Base-by-base conservation (phyloP, 2,797 vertebrate species). In the Coilia nasus region DNA sequence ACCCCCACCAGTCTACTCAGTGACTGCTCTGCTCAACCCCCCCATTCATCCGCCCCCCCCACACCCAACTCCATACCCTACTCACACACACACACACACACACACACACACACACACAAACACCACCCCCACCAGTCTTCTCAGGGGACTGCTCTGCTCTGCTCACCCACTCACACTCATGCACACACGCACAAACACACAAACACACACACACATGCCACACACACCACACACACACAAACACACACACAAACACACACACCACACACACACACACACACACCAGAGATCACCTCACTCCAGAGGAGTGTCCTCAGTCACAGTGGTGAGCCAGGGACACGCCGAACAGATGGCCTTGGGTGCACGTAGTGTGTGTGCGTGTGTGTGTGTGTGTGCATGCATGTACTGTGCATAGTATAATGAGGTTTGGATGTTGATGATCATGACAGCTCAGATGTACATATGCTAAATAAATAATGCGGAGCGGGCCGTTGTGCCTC, bases 151-250 rank as follows among this genome's bases (percentile, higher is more conserved):
- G n/a, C n/a, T n/a, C n/a, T n/a, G n/a, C n/a, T 7, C 21, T 7
- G 21, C 21, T 9, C 59, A 25, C 5, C 7, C 5, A 10, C 6
- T 12, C 5, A 14, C 28, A 31, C 28, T 1, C 28, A 71, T 11
- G 3, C 64, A 62, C n/a, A 62, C 60, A 62, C 3, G 3, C 60
- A 62, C n/a, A 62, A n/a, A 62, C 60, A 62, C 60, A 62, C 60
- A 62, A 5, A 9, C 57, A 23, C 21, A 62, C 60, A 62, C 21
- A 62, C n/a, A 23, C 60, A 62, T n/a, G n/a, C n/a, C 60, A 62
- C 67, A 85, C 82, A 82, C 56, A 82, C 64, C 82, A 81, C 81
- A 46, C 57, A 80, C 60, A 84, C 41, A 57, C 50, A 81, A 78
- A 82, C 23, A 82, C n/a, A 50, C 14, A 47, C 3, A 1, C 81